Conservation (phyloP, 2,113 vertebrate genomes). For the Tonatia bakeri region DNA sequence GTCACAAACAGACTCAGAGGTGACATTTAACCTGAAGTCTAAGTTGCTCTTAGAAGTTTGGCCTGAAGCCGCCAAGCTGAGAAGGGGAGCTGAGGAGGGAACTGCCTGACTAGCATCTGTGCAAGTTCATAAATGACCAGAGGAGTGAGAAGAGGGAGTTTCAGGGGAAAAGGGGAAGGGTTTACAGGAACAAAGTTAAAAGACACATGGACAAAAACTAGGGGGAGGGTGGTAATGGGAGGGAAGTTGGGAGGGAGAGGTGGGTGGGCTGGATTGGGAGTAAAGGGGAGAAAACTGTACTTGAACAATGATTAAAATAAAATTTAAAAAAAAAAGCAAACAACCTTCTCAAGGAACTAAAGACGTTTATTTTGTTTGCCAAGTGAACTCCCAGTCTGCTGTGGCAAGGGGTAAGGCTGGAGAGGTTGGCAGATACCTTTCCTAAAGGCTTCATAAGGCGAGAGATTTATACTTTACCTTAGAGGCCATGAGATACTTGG, state of each 20-base stretch:
- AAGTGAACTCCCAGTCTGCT: neutral
- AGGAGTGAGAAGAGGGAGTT: too few species aligned
- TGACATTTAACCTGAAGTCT: neutral
- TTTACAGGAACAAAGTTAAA: too few species aligned
- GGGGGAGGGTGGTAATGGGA: too few species aligned
- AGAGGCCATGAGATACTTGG: neutral
- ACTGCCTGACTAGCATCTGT: neutral
- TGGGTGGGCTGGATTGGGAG: too few species aligned
- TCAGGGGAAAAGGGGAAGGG: too few species aligned
- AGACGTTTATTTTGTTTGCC: neutral
- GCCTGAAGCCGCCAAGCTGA: neutral
- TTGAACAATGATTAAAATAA: too few species aligned
- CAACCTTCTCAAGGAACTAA: neutral
- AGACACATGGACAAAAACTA: too few species aligned
- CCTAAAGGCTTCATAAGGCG: neutral
- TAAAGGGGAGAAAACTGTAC: too few species aligned
- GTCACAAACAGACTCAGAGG: neutral
- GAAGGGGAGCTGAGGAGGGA: neutral
- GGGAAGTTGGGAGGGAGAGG: too few species aligned
- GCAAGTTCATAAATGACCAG: neutral
- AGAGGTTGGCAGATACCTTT: neutral
- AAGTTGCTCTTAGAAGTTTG: neutral
- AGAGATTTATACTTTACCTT: neutral
- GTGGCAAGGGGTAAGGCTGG: neutral
- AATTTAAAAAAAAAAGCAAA: neutral